Evolutionary conservation across 2,113 vertebrate genomes (phyloP).

Genomic region (Mormoops blainvillei): DNA sequence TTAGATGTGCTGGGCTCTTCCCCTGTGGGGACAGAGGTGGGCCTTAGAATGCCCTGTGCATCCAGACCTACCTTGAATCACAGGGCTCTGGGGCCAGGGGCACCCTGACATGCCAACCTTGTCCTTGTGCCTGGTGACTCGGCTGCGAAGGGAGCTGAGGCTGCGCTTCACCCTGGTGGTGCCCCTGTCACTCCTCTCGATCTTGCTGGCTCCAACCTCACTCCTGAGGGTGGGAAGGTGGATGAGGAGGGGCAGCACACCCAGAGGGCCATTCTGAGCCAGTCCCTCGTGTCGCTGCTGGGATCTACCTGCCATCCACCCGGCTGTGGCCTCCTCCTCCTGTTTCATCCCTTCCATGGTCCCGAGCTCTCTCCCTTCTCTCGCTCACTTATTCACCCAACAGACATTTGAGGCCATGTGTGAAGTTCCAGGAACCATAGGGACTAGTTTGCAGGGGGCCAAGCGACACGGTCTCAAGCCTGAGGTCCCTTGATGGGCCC

Average conservation of each 20-base stretch:
- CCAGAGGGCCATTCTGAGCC: not conserved
- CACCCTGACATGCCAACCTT: slow-evolving; percentile 81
- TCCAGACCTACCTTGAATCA: not conserved
- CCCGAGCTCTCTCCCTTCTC: not conserved
- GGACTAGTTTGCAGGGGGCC: not conserved
- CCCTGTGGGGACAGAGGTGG: slow-evolving; percentile 61
- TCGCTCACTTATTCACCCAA: not conserved
- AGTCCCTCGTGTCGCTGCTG: not conserved
- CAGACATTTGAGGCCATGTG: not conserved
- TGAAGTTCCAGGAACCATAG: not conserved
- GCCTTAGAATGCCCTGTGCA: not conserved
- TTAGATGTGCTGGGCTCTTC: slow-evolving; percentile 75
- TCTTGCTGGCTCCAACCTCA: slow-evolving; percentile 81
- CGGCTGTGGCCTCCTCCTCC: not conserved
- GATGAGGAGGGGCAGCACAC: not conserved
- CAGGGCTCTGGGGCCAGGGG: not conserved
- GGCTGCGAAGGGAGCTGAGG: slow-evolving; percentile 90
- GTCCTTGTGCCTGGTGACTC: slow-evolving; percentile 93
- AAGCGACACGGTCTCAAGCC: not conserved
- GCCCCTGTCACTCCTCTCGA: slow-evolving; percentile 86
- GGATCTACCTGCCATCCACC: not conserved
- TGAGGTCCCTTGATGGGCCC: not conserved
- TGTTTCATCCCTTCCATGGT: not conserved
- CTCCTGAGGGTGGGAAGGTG: slow-evolving; percentile 72
- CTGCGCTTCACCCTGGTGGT: slow-evolving; percentile 90